Percentiles rank a stretch among this genome's conserved stretches.
These are phyloP conservation scores for Brachymystax lenok DNA, from an alignment of 2,797 vertebrate genomes.

Conservation along the genomic window DNA sequence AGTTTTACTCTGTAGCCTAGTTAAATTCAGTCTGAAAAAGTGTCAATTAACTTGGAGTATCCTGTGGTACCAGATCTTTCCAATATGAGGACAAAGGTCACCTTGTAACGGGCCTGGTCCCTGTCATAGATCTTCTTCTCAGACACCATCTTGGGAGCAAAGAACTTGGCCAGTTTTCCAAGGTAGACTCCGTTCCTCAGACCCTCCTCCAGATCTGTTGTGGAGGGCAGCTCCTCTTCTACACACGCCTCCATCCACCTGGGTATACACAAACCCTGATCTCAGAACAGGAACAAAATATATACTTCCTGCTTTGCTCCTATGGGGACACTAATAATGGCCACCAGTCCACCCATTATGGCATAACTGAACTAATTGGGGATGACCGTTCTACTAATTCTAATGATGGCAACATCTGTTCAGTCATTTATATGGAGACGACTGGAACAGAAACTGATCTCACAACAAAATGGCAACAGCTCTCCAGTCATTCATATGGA, in stretches of 20 bases:
- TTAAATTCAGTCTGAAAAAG: not conserved
- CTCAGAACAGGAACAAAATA: not conserved
- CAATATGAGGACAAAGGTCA: constrained; percentile 51
- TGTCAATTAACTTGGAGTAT: not conserved
- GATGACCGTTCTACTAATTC: not conserved
- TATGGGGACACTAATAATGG: too few relatives aligned
- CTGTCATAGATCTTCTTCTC: constrained; percentile 95
- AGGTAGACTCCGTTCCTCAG: constrained; percentile 97
- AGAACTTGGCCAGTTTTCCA: constrained; percentile 93
- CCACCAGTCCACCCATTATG: not conserved
- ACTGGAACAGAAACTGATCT: not conserved
- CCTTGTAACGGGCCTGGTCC: constrained; percentile 93
- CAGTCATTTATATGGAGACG: not conserved
- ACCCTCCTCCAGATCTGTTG: constrained; percentile 94
- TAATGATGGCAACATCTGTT: not conserved
- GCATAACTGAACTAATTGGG: not conserved
- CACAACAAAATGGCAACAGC: not conserved
- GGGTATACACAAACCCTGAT: constrained; percentile 31
- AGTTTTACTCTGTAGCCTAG: too few relatives aligned
- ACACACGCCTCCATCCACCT: constrained; percentile 98
- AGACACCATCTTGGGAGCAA: constrained; percentile 92
- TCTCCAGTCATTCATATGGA: too few relatives aligned
- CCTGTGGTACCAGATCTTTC: not conserved
- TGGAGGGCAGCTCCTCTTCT: constrained; percentile 90
- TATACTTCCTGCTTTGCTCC: not conserved